Percentiles rank a stretch among this genome's conserved stretches.
Evolutionary conservation across 2,113 vertebrate species (phyloP).

Genomic region (Labeo catla): DNA sequence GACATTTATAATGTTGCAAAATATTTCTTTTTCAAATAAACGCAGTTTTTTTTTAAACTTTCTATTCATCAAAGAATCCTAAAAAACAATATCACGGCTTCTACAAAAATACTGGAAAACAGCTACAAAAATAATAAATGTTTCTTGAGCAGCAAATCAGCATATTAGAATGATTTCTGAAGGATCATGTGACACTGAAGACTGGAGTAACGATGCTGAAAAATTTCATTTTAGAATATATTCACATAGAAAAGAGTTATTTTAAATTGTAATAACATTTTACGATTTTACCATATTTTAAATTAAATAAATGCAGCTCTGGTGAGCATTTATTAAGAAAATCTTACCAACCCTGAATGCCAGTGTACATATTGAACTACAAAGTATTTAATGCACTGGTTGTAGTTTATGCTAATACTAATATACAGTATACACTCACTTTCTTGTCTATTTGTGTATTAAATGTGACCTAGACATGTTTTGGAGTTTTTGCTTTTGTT

Average conservation of each 20-base stretch:
- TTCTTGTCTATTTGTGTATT: neutral
- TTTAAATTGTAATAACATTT: neutral
- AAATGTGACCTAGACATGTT: neutral
- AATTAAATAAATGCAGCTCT: neutral
- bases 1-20: too few species aligned
- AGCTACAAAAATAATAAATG: too few species aligned
- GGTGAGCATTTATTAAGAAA: neutral
- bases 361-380: too few species aligned
- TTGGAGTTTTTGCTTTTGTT: neutral
- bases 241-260: neutral
- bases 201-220: neutral
- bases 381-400: neutral
- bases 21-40: neutral
- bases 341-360: neutral
- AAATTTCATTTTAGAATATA: neutral
- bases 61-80: neutral
- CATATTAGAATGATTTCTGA: neutral
- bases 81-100: neutral
- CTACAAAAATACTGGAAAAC: too few species aligned
- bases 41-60: neutral
- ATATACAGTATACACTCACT: neutral
- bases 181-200: neutral
- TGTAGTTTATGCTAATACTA: neutral
- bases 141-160: neutral
- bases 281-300: neutral